Base-by-base conservation (phyloP, 2,888 invertebrate genomes). In the Hemaris fuciformis region DNA sequence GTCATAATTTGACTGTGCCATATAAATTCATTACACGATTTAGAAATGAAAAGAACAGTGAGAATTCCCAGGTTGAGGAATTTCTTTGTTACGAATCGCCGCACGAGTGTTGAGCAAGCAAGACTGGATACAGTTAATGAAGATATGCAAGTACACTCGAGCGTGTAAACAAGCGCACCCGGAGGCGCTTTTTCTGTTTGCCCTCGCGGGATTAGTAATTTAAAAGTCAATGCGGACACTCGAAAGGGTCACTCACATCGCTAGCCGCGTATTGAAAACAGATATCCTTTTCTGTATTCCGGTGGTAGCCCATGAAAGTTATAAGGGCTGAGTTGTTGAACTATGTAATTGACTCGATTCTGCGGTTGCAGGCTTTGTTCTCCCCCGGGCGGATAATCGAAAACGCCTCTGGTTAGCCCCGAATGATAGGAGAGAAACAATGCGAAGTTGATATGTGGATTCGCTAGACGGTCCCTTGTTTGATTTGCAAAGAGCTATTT, bases 181-280 rank as follows among this genome's bases (percentile, higher is more conserved):
- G 76, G 80, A 83, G 88, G 84, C 85, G 74, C 80, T 84, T 83
- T 83, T 84, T 83, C 87, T 89, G 84, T 91, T 90, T 90, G 80
- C 87, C 83, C 89, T 80, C 88, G 85, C 90, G 87, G 88, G 90
- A 91, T 92, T 91, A 91, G 89, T 90, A 92, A 92, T 92, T 92
- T 92, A 92, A 92, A 92, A 92, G 92, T 92, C 91, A 92, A 92
- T 92, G 91, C 89, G 88, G 89, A 92, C 89, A 91, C 91, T 91
- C 89, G 80, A 88, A 89, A 90, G 90, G 91, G 91, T 91, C 91
- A 91, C 90, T 91, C 91, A 90, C 83, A 85, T 84, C 81, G 85
- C 80, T 79, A 83, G 80, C 85, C 79, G 83, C 81, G 88, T 91
- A 91, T 91, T 91, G 91, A 91, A 91, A 92, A 91, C 89, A 86